These are phyloP conservation scores for Eulemur mongoz DNA, from an alignment of 2,797 vertebrate species.

Conservation along the genomic window DNA sequence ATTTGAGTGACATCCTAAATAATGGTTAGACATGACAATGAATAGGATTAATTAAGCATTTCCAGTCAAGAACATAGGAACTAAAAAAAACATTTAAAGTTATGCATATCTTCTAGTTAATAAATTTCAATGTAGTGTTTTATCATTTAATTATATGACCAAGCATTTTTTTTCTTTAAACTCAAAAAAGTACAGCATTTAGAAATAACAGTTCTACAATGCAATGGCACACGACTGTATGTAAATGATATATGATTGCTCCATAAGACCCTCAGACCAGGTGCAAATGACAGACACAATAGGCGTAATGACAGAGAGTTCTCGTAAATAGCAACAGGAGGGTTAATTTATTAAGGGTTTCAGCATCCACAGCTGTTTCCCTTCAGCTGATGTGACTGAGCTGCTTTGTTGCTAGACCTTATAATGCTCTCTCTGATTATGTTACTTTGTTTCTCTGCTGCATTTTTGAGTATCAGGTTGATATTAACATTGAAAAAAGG, in stretches of 20 bases:
- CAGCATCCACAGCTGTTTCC: slow-evolving; percentile 80
- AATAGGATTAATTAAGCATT: slow-evolving; percentile 48
- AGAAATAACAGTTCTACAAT: slow-evolving; percentile 38
- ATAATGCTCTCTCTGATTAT: slow-evolving; percentile 75
- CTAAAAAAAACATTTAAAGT: not conserved
- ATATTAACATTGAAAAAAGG: not conserved
- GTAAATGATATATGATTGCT: slow-evolving; percentile 50
- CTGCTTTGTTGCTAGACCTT: slow-evolving; percentile 74
- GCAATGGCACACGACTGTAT: slow-evolving; percentile 68
- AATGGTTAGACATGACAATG: not conserved
- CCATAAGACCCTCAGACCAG: slow-evolving; percentile 65
- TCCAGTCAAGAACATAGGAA: not conserved
- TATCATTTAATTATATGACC: not conserved
- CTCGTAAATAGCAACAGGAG: slow-evolving; percentile 81
- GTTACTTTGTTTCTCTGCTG: slow-evolving; percentile 60
- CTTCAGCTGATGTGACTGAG: slow-evolving; percentile 61
- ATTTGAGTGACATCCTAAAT: slow-evolving; percentile 48
- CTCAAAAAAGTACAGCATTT: slow-evolving; percentile 27
- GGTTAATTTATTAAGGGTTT: slow-evolving; percentile 79
- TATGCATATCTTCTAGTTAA: not conserved
- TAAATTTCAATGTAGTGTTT: not conserved
- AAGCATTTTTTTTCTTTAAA: slow-evolving; percentile 56
- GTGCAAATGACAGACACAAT: slow-evolving; percentile 71
- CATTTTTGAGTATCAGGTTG: slow-evolving; percentile 60
- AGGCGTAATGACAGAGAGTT: slow-evolving; percentile 71